A percentile compares a stretch with the other conserved stretches of the same genome.
Evolutionary conservation across 2,888 invertebrate species (phyloP).

Genomic region (Drosophila incognita): DNA sequence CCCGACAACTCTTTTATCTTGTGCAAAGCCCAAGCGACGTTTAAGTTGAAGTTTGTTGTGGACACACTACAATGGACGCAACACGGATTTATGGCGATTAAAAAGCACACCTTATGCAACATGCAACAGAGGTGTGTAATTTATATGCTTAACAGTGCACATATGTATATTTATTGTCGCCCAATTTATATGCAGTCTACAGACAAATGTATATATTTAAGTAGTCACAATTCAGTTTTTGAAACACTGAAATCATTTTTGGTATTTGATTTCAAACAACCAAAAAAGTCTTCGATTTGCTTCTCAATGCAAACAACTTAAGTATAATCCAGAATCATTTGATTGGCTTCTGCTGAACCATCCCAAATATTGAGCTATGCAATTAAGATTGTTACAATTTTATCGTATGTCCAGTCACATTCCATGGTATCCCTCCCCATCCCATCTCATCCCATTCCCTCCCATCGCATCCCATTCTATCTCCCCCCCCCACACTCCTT

Average conservation of each 20-base stretch:
- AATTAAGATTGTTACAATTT: slow-evolving; percentile 28
- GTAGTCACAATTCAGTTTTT: background rate
- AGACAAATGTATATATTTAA: background rate
- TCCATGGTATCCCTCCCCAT: slow-evolving; percentile 14
- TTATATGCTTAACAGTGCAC: background rate
- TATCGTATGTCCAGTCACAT: background rate
- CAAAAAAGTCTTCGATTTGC: background rate
- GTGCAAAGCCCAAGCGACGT: slow-evolving; percentile 54
- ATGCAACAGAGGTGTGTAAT: background rate
- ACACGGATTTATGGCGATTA: slow-evolving; percentile 56
- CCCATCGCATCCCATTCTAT: too few species aligned
- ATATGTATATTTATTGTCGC: background rate
- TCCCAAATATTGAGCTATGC: slow-evolving; percentile 5
- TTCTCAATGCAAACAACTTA: background rate
- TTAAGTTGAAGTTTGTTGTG: slow-evolving; percentile 47
- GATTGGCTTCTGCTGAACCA: background rate
- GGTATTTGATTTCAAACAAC: background rate
- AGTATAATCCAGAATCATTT: background rate
- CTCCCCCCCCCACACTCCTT: background rate
- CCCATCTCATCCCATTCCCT: background rate
- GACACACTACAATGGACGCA: slow-evolving; percentile 43
- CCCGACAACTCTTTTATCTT: slow-evolving; percentile 51
- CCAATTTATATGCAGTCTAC: background rate
- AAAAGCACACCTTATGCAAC: slow-evolving; percentile 26
- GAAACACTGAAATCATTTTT: background rate